Base-by-base conservation (phyloP, 2,113 vertebrate genomes). In the Jaculus jaculus region DNA sequence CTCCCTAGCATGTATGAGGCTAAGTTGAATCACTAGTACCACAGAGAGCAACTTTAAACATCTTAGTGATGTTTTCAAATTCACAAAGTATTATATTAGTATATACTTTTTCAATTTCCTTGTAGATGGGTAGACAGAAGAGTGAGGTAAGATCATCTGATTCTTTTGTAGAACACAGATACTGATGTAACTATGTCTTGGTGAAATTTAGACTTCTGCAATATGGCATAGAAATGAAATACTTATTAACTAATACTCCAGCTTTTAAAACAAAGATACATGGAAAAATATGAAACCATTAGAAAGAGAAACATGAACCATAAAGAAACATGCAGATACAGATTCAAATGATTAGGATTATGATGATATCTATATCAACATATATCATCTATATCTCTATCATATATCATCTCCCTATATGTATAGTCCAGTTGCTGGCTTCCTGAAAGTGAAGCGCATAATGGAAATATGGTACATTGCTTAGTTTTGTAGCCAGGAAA, bases 261-360 rank as follows among this genome's bases (percentile, higher is more conserved):
- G 3, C 4, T 79, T 34, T 83, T 72, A 90, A 39, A 82, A 78
- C 69, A 87, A 93, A 74, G 37, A 39, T 5, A 77, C 32, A 47
- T 60, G 73, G 6, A 47, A 61, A 17, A 92, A 39, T 72, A 37
- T 75, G 78, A 81, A 73, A 51, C 32, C 1, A 39, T 81, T 24
- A 39, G 80, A 89, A 89, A 81, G 39, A 80, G 79, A 95, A 87
- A 84, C 10, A 26, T 73, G 66, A 63, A 21, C 17, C 75, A 54
- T 20, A 94, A 90, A 58, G 28, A 71, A 16, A 74, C 68, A 60
- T 71, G 28, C 37, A 69, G 32, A 51, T 84, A 23, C 54, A 61
- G 21, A 81, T 78, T 73, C 26, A 61, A 81, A 89, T 12, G 58
- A 79, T 42, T 80, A 26, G 11, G 21, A 54, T 60, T 89, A 37